Evolutionary conservation across 2,113 vertebrate species (phyloP), one percentile per base, ranked within the genome.

Genomic region (Pedetes capensis): DNA sequence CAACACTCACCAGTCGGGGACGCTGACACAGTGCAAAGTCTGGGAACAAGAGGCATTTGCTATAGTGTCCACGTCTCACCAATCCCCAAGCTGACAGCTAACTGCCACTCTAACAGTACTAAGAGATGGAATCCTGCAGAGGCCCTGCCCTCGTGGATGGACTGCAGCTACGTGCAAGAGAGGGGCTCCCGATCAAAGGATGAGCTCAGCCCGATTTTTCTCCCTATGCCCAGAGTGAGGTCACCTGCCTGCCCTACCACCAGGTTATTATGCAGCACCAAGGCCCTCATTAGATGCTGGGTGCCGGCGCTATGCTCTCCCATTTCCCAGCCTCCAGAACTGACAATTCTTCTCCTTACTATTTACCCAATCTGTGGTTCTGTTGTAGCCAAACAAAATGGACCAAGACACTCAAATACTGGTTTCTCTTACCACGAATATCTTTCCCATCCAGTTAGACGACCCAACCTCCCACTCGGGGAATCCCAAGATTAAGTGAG

Each of bases 131-230:
- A 7, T n/a, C n/a, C n/a, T n/a, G 5, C 2, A 29, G 47, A n/a
- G n/a, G 34, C 22, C 29, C 63, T 34, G 27, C 25, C 66, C 53
- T 23, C 25, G 1, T 39, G n/a, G 63, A 61, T 6, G 32, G 34
- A 23, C 3, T 37, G 6, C 18, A 9, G 20, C 1, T 1, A 16
- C 20, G n/a, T n/a, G n/a, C 20, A 18, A 27, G 1, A 16, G n/a
- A 47, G 20, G 12, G 44, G 27, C 20, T 27, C 27, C 27, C 18
- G 69, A 42, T 18, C 8, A 25, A 8, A 39, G 18, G 22, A 51
- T 29, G 34, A 6, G 17, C 18, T 39, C 42, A 23, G 53, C 3
- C 6, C 22, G 16, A 2, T 32, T 39, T 55, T 25, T 29, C 18
- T 53, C n/a, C 76, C 23, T 39, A n/a, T n/a, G n/a, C n/a, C n/a